These are phyloP conservation scores for Mnemiopsis leidyi DNA, from an alignment of 37 sponge, comb jelly and placozoan genomes.

Conservation along the genomic window DNA sequence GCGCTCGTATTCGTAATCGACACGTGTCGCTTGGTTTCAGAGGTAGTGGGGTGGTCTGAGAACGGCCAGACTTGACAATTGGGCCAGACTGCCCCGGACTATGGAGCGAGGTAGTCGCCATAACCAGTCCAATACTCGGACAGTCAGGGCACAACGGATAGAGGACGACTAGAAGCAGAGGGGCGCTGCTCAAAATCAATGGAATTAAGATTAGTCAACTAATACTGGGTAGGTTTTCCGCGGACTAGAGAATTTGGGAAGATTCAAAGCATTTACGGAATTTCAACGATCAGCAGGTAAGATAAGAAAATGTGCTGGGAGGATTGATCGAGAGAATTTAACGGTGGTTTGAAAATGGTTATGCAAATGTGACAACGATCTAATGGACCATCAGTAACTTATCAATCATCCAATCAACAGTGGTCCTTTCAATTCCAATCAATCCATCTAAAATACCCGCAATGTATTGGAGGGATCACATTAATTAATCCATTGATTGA, in stretches of 20 bases:
- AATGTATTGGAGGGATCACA: neutral
- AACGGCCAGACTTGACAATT: neutral
- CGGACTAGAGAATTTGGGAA: too few relatives aligned
- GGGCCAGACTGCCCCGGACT: neutral
- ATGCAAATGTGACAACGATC: neutral
- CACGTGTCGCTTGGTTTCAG: neutral
- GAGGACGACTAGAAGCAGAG: neutral
- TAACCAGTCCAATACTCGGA: neutral
- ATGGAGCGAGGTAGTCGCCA: neutral
- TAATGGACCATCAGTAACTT: neutral
- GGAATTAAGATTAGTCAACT: neutral
- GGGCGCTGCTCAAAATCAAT: neutral
- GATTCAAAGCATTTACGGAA: too few relatives aligned
- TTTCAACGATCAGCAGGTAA: too few relatives aligned
- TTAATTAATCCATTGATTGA: neutral
- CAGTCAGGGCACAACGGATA: neutral
- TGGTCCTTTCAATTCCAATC: neutral
- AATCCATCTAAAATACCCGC: neutral
- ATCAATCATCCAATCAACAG: neutral
- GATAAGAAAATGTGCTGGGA: too few relatives aligned
- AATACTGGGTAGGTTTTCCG: too few relatives aligned
- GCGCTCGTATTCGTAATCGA: neutral
- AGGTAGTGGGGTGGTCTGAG: neutral
- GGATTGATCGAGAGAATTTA: neutral
- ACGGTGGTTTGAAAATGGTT: neutral